Conservation (phyloP, 2,888 invertebrate genomes). For the Cephus spinipes region DNA sequence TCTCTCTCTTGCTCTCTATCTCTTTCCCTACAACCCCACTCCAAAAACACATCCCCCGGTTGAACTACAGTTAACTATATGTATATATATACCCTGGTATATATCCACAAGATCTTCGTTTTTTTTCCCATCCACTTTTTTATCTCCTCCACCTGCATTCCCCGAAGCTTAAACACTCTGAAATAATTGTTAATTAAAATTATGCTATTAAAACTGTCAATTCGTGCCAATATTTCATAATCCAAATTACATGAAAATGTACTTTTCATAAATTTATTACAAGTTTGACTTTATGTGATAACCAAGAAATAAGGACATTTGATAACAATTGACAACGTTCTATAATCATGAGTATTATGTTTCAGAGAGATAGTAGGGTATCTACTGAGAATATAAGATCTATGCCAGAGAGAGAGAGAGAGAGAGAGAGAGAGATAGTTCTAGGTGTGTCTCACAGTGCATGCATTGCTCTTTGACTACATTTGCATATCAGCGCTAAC, state of each 20-base stretch:
- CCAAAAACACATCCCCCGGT: not conserved
- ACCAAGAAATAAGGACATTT: not conserved
- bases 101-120: not conserved
- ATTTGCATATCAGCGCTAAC: not conserved
- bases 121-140: not conserved
- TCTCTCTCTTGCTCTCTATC: constrained; percentile 3
- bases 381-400: not conserved
- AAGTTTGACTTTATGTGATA: not conserved
- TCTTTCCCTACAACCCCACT: constrained; percentile 1
- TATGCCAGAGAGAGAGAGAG: not conserved
- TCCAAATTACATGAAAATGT: not conserved
- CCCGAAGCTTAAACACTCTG: not conserved
- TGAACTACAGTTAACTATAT: constrained; percentile 6
- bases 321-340: not conserved
- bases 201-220: not conserved
- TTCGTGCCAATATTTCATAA: not conserved
- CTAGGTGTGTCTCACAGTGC: not conserved
- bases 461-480: not conserved
- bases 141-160: not conserved
- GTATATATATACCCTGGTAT: not conserved
- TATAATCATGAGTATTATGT: not conserved
- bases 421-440: not conserved
- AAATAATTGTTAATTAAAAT: not conserved
- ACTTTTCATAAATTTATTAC: not conserved
- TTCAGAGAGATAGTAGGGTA: not conserved